A percentile compares a stretch with the other conserved stretches of the same genome.
Conservation (phyloP, 2,797 vertebrate species). For the Sebastes itinus region DNA sequence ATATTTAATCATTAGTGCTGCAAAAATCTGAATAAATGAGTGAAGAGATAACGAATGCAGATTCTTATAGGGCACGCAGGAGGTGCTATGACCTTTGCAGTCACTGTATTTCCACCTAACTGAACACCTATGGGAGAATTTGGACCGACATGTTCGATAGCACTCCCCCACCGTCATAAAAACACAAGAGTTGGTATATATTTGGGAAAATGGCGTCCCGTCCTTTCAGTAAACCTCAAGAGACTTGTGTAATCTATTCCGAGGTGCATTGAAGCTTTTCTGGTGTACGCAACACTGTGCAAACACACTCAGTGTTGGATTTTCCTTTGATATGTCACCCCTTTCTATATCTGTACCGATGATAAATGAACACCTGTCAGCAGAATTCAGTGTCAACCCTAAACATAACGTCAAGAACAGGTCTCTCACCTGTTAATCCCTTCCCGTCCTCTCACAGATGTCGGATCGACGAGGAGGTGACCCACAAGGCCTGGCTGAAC, state of each 20-base stretch:
- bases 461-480: conserved; percentile 91
- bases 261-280: neutral
- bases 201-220: neutral
- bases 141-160: neutral
- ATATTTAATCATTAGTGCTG: neutral
- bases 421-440: neutral
- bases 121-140: neutral
- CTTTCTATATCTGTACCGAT: neutral
- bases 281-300: neutral
- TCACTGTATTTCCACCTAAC: conserved; percentile 4
- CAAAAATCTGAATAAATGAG: neutral
- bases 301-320: neutral
- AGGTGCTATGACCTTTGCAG: neutral
- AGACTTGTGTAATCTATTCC: neutral
- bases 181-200: neutral
- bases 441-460: conserved; percentile 76
- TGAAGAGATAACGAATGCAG: neutral
- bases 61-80: neutral
- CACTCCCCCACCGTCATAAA: neutral
- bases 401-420: neutral
- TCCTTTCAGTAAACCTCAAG: neutral
- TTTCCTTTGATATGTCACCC: neutral
- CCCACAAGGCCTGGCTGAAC: conserved; percentile 93
- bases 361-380: neutral
- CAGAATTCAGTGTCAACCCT: neutral